Conservation (phyloP, 2,888 invertebrate genomes). For the Auanema freiburgensis region DNA sequence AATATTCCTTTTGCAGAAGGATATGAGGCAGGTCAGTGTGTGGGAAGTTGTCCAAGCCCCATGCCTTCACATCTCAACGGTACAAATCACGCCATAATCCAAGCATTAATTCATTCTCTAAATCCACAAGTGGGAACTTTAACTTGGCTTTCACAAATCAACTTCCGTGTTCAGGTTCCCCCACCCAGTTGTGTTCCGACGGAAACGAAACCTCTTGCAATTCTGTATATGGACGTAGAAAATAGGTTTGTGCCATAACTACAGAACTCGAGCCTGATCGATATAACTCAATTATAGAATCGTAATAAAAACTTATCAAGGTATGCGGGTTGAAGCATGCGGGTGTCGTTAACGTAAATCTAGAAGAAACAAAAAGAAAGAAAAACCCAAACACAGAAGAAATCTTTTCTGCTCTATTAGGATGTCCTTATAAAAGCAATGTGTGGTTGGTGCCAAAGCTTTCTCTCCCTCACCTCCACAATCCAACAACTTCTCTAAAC, state of each 20-base stretch:
- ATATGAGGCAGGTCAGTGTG: constrained; percentile 87
- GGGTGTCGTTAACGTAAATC: constrained; percentile 73
- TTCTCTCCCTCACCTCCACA: no score
- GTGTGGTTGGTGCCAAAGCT: no score
- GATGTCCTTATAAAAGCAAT: no score
- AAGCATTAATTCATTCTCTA: constrained; percentile 90
- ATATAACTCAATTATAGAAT: constrained; percentile 81
- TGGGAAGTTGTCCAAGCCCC: constrained; percentile 91
- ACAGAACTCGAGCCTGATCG: not conserved
- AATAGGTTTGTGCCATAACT: constrained; percentile 31
- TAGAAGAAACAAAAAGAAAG: no score
- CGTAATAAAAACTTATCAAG: constrained; percentile 90
- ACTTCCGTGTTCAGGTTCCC: constrained; percentile 74
- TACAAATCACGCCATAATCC: constrained; percentile 97
- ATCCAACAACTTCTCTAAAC: no score
- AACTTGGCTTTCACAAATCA: not conserved
- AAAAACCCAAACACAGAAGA: no score
- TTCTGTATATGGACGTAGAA: constrained; percentile 83
- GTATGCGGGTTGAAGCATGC: constrained; percentile 96
- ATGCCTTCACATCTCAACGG: constrained; percentile 90
- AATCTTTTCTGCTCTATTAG: no score
- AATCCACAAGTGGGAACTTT: constrained; percentile 71
- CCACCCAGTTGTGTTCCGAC: constrained; percentile 97
- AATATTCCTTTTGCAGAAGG: constrained; percentile 45
- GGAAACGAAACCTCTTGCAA: constrained; percentile 86